Conservation (phyloP, 2,797 vertebrate genomes). For the Protosalanx chinensis region DNA sequence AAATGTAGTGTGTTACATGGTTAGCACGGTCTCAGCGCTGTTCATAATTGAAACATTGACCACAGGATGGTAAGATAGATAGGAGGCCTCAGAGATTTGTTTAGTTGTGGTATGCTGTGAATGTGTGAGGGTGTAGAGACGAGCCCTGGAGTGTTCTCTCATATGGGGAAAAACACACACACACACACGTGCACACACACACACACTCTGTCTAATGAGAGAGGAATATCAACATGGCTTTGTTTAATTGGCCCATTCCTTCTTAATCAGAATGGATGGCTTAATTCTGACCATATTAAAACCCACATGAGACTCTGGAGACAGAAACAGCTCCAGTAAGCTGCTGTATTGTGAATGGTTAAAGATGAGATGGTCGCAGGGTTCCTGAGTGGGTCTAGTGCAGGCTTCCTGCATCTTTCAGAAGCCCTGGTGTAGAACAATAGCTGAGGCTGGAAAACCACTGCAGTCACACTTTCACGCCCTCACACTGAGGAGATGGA, state of each 20-base stretch:
- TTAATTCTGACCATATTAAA: constrained; percentile 62
- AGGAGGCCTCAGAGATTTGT: constrained; percentile 47
- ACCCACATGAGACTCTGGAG: constrained; percentile 29
- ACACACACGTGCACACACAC: neutral
- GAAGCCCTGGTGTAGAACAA: neutral
- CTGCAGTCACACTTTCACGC: neutral
- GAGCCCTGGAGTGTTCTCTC: neutral
- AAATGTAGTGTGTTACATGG: constrained; percentile 47
- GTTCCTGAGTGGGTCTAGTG: neutral
- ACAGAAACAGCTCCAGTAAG: constrained; percentile 36
- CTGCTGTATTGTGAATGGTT: constrained; percentile 41
- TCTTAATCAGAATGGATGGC: constrained; percentile 61
- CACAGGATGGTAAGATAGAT: constrained; percentile 57
- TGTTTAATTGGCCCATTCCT: constrained; percentile 60
- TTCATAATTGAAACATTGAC: constrained; percentile 67
- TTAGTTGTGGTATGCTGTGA: constrained; percentile 33
- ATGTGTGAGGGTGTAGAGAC: neutral
- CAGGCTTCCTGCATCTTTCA: neutral
- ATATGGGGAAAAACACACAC: neutral
- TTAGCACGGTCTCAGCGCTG: constrained; percentile 58
- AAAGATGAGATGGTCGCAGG: constrained; percentile 28
- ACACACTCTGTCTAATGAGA: constrained; percentile 54
- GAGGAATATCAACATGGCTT: constrained; percentile 56
- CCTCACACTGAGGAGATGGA: neutral
- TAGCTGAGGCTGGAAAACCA: neutral